These are phyloP conservation scores for Caloenas nicobarica DNA, from an alignment of 2,113 vertebrate genomes.

Conservation along the genomic window DNA sequence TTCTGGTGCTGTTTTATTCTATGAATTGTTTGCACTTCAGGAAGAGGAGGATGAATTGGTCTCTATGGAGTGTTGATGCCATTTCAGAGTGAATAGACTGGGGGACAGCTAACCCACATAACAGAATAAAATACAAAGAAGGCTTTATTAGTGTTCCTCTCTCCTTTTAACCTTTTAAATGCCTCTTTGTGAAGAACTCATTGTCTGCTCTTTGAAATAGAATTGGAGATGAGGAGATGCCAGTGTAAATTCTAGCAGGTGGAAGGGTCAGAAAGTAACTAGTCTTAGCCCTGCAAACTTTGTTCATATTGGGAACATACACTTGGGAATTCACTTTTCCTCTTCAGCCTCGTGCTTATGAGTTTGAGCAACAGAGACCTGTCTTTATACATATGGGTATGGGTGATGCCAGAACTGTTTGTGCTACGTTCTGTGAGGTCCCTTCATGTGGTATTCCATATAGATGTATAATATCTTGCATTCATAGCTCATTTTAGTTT, in stretches of 20 bases:
- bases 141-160: conserved; percentile 18
- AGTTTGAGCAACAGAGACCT: background rate
- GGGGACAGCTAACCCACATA: conserved; percentile 15
- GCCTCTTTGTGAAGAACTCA: background rate
- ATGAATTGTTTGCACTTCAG: conserved; percentile 57
- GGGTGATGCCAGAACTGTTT: background rate
- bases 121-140: conserved; percentile 54
- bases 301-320: background rate
- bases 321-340: background rate
- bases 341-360: background rate
- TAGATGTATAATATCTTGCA: background rate
- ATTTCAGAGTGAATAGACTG: conserved; percentile 47
- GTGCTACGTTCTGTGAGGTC: background rate
- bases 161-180: conserved; percentile 44
- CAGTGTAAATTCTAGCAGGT: conserved; percentile 16
- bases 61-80: conserved; percentile 29
- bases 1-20: conserved; percentile 46
- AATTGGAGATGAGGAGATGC: background rate
- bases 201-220: background rate
- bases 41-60: conserved; percentile 46
- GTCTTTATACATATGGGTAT: background rate
- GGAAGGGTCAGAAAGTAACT: background rate
- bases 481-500: background rate
- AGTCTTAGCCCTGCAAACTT: background rate
- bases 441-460: background rate